Conservation (phyloP, 2,113 vertebrate species). For the Misgurnus anguillicaudatus region DNA sequence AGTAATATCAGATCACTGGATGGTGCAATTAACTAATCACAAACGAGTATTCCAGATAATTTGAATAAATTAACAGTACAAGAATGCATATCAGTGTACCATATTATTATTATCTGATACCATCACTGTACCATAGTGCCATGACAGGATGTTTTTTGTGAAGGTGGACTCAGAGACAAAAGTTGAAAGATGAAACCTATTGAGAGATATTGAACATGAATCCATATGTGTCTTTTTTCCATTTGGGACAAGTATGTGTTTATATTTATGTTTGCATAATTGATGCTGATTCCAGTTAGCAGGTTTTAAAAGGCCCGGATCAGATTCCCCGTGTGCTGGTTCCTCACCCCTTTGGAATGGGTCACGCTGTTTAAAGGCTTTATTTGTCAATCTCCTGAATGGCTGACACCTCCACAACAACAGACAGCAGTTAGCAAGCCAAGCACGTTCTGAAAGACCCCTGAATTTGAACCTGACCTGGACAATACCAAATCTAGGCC, state of each 20-base stretch:
- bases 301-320: slow-evolving; percentile 18
- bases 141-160: not conserved
- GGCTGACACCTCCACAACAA: slow-evolving; percentile 25
- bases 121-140: not conserved
- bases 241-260: slow-evolving; percentile 1
- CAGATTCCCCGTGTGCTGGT: not conserved
- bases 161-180: not conserved
- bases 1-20: too few relatives aligned
- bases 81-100: not conserved
- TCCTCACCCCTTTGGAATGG: not conserved
- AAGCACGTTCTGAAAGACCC: not conserved
- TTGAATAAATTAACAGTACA: too few relatives aligned
- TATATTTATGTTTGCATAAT: slow-evolving; percentile 15
- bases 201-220: slow-evolving; percentile 5
- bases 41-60: too few relatives aligned
- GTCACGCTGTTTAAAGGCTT: slow-evolving; percentile 27
- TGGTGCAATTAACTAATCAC: too few relatives aligned
- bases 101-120: not conserved
- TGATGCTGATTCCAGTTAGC: slow-evolving; percentile 30
- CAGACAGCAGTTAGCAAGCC: slow-evolving; percentile 7
- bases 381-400: slow-evolving; percentile 21
- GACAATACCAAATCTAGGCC: not conserved
- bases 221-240: not conserved
- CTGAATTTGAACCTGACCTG: not conserved
- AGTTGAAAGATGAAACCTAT: not conserved